Evolutionary conservation across 2,113 vertebrate genomes (phyloP).

Genomic region (Pao palembangensis): DNA sequence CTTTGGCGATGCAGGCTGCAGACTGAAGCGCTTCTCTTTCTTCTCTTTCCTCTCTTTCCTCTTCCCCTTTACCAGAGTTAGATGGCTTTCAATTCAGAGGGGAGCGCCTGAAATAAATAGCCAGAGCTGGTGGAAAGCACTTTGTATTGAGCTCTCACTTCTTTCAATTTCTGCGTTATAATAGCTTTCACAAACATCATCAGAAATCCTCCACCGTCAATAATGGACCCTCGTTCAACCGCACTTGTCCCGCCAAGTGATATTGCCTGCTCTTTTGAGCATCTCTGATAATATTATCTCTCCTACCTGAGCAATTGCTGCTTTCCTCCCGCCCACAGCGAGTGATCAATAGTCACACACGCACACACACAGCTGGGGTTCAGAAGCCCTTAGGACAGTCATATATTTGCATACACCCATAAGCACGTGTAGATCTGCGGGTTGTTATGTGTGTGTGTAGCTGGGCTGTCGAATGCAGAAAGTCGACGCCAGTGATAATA

Average conservation of each 20-base stretch:
- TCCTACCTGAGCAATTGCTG: slow-evolving; percentile 42
- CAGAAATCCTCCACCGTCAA: slow-evolving; percentile 56
- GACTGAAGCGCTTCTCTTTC: slow-evolving; percentile 7
- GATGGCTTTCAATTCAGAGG: slow-evolving; percentile 25
- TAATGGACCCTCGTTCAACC: slow-evolving; percentile 59
- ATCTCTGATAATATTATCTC: slow-evolving; percentile 48
- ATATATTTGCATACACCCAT: slow-evolving; percentile 12
- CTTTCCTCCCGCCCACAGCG: slow-evolving; percentile 19
- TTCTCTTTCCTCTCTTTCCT: background rate
- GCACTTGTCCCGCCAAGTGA: slow-evolving; percentile 43
- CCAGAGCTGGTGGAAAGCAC: slow-evolving; percentile 28
- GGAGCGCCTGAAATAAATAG: slow-evolving; percentile 49
- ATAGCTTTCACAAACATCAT: slow-evolving; percentile 69
- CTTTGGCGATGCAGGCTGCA: slow-evolving; percentile 13
- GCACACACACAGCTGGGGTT: slow-evolving; percentile 4
- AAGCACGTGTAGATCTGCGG: slow-evolving; percentile 1
- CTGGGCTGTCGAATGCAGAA: too few species aligned
- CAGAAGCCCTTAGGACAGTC: background rate
- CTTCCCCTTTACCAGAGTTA: slow-evolving; percentile 11
- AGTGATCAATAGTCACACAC: slow-evolving; percentile 40
- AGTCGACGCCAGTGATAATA: too few species aligned
- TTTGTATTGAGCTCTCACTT: slow-evolving; percentile 45
- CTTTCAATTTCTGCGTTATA: slow-evolving; percentile 63
- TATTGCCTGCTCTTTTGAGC: slow-evolving; percentile 45
- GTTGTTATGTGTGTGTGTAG: too few species aligned